phyloP scores from a whole-genome alignment of 2,888 invertebrate species.

The Conus canariensis region DNA sequence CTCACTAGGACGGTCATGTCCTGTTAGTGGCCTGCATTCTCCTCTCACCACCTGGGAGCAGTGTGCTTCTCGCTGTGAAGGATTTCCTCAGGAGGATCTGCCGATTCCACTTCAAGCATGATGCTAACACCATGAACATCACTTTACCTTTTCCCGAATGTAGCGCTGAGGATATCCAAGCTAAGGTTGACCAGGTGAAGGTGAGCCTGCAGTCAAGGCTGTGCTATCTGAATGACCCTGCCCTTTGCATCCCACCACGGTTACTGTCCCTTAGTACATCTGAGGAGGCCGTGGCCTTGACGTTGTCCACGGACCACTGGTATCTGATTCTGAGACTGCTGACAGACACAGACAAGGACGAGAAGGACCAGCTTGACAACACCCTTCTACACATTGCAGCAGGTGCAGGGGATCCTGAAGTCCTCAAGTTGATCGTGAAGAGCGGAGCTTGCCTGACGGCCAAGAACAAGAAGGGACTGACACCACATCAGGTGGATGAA shows the following conservation, averaged over 20 bases:
- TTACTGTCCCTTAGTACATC: not conserved
- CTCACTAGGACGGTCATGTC: not conserved
- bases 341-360: conserved; percentile 21
- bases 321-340: conserved; percentile 28
- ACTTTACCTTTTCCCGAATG: not conserved
- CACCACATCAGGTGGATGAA: conserved; percentile 3
- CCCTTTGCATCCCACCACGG: not conserved
- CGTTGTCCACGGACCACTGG: not conserved
- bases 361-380: conserved; percentile 24
- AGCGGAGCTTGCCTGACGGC: conserved; percentile 4
- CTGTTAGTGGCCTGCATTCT: not conserved
- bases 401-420: not conserved
- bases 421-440: not conserved
- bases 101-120: not conserved
- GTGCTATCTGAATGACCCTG: conserved; percentile 8
- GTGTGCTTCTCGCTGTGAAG: too few relatives aligned
- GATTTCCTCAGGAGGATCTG: not conserved
- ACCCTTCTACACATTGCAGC: conserved; percentile 23
- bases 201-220: not conserved
- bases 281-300: not conserved
- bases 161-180: not conserved
- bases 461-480: conserved; percentile 11
- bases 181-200: not conserved
- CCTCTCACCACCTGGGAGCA: not conserved
- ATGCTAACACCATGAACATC: not conserved